These are phyloP conservation scores for Pogonomyrmex barbatus DNA, from an alignment of 1,140 invertebrate species.

Conservation along the genomic window DNA sequence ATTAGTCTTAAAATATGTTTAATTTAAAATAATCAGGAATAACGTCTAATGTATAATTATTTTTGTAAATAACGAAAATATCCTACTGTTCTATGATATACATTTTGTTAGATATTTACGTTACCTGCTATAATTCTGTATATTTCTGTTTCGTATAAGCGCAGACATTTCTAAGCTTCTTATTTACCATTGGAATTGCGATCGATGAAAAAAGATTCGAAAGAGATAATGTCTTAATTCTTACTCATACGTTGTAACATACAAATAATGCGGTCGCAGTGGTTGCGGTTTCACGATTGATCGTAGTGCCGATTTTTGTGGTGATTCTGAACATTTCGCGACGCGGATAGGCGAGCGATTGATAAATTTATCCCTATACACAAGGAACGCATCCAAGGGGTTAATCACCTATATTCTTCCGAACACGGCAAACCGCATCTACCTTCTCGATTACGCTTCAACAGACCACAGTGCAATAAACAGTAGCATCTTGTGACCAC, in stretches of 20 bases:
- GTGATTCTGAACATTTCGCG: conserved; percentile 55
- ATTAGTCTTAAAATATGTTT: background rate
- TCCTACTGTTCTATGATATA: background rate
- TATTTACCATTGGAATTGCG: background rate
- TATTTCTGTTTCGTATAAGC: background rate
- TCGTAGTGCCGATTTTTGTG: conserved; percentile 70
- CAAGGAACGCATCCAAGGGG: conserved; percentile 68
- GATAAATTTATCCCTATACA: conserved; percentile 49
- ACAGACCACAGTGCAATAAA: conserved; percentile 79
- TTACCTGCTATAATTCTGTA: background rate
- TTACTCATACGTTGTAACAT: conserved; percentile 40
- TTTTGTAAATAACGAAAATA: background rate
- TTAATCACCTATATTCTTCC: conserved; percentile 78
- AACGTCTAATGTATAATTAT: background rate
- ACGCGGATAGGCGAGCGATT: conserved; percentile 43
- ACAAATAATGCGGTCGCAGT: conserved; percentile 63
- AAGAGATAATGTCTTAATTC: conserved; percentile 52
- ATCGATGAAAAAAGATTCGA: conserved; percentile 17
- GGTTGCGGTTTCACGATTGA: conserved; percentile 73
- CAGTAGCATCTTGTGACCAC: conserved; percentile 72
- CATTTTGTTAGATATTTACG: background rate
- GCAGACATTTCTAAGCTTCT: background rate
- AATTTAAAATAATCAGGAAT: conserved; percentile 24
- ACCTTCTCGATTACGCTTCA: conserved; percentile 79
- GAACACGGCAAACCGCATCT: conserved; percentile 79